Base-by-base conservation (phyloP, 1,140 invertebrate genomes). In the Mycetomoellerius zeteki region DNA sequence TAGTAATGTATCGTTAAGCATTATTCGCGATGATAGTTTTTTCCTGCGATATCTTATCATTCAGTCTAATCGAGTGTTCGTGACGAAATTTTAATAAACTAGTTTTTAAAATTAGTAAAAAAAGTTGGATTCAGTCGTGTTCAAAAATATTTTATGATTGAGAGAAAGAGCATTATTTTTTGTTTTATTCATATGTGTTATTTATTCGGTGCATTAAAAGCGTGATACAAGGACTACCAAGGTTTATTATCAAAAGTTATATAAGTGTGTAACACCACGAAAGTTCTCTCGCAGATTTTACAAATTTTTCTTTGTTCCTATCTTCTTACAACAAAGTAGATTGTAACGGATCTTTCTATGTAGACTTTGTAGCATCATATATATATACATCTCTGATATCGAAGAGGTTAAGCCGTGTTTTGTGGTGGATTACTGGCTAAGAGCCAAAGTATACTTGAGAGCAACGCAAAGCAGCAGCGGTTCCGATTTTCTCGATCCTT, bases 401-500 rank as follows among this genome's bases (percentile, higher is more conserved):
- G 54, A 71, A 72, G 71, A 81, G 65, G 21, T 72, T 81, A 81
- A 81, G 21, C 21, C 52, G 50, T 65, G 2, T 81, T 81, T 81
- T 71, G 30, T 56, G 30, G 21, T 24, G 21, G 65, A 58, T 81
- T 81, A 71, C 52, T 43, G 65, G 65, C 50, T 71, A 71, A 81
- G 33, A 58, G 76, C 76, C 60, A 78, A 65, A 72, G 50, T 71
- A 71, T 33, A 81, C 47, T 58, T 72, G 52, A 52, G 60, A 81
- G 43, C 43, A 56, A 56, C 50, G 65, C 50, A 56, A 56, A 52
- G n/a, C 64, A 67, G 64, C 64, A 43, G 64, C 43, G 43, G 21
- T 43, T 33, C 27, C 52, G 33, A 81, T 81, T 72, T 81, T 58
- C 50, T 56, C 30, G 50, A 81, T 71, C 52, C 33, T 54, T 81